Evolutionary conservation across 2,888 invertebrate species (phyloP).

Genomic region (Tenthredo mesomela): DNA sequence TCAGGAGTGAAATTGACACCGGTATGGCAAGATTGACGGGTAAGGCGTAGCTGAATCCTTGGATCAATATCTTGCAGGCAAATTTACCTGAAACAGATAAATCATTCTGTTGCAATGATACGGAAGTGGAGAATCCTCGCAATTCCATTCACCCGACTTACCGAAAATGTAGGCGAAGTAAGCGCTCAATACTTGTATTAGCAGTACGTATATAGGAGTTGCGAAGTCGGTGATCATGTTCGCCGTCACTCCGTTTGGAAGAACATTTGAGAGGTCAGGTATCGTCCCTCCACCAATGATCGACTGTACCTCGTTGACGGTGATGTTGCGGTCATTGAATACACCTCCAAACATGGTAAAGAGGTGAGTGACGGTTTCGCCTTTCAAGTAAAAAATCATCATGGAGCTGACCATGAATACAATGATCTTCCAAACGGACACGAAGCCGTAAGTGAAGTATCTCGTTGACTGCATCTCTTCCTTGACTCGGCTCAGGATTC

Average conservation of each 20-base stretch:
- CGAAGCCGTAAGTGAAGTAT: constrained; percentile 94
- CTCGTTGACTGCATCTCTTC: constrained; percentile 89
- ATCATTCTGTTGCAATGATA: neutral
- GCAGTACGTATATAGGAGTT: constrained; percentile 87
- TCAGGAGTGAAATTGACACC: constrained; percentile 92
- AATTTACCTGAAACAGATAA: constrained; percentile 85
- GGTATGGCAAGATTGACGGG: constrained; percentile 97
- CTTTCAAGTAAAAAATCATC: constrained; percentile 86
- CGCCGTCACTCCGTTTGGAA: constrained; percentile 87
- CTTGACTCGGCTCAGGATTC: constrained; percentile 88
- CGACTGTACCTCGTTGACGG: constrained; percentile 84
- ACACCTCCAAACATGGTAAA: constrained; percentile 88
- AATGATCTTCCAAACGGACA: constrained; percentile 95
- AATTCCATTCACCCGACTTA: constrained; percentile 62
- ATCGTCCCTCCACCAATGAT: constrained; percentile 75
- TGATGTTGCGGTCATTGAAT: constrained; percentile 89
- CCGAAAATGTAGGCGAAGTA: constrained; percentile 95
- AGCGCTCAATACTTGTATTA: constrained; percentile 90
- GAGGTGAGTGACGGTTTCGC: constrained; percentile 88
- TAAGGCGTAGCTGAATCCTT: constrained; percentile 98
- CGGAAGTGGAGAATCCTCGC: neutral
- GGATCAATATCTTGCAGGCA: constrained; percentile 97
- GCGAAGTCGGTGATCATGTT: constrained; percentile 86
- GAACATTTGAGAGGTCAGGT: constrained; percentile 88
- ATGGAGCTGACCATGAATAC: constrained; percentile 89